These are phyloP conservation scores for Thecophora atra DNA, from an alignment of 2,888 invertebrate species.

Conservation along the genomic window DNA sequence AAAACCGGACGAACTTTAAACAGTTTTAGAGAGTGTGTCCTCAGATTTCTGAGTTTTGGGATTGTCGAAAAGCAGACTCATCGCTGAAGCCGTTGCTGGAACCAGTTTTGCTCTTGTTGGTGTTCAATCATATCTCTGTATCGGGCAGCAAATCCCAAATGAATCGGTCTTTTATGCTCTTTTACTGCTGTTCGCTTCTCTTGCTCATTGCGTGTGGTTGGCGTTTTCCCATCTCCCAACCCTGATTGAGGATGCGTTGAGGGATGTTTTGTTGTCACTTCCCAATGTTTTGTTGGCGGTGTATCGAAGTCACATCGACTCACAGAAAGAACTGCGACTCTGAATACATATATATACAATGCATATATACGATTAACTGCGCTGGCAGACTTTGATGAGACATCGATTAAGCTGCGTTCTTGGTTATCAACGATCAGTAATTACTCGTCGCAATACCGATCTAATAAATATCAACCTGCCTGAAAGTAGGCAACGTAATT, in stretches of 20 bases:
- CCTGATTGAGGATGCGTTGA: slow-evolving; percentile 25
- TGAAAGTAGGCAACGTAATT: no score
- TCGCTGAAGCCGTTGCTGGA: no score
- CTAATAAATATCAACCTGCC: no score
- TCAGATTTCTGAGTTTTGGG: no score
- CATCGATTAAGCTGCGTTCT: slow-evolving; percentile 5
- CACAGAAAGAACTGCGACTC: no score
- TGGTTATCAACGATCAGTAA: no score
- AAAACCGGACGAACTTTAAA: background rate
- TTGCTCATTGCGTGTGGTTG: background rate
- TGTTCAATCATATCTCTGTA: background rate
- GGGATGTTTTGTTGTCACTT: slow-evolving; percentile 26
- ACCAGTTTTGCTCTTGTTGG: background rate
- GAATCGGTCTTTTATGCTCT: background rate
- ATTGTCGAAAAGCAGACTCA: no score
- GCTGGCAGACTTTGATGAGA: slow-evolving; percentile 12
- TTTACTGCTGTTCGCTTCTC: slow-evolving; percentile 1
- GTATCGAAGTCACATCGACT: no score
- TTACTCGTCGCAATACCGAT: no score
- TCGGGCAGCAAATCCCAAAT: background rate
- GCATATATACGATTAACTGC: background rate
- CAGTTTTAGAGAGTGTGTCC: background rate
- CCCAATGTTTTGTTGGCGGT: background rate
- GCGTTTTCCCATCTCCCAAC: background rate
- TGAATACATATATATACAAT: no score